Evolutionary conservation across 2,113 vertebrate species (phyloP).

Genomic region (Phrynocephalus versicolor): DNA sequence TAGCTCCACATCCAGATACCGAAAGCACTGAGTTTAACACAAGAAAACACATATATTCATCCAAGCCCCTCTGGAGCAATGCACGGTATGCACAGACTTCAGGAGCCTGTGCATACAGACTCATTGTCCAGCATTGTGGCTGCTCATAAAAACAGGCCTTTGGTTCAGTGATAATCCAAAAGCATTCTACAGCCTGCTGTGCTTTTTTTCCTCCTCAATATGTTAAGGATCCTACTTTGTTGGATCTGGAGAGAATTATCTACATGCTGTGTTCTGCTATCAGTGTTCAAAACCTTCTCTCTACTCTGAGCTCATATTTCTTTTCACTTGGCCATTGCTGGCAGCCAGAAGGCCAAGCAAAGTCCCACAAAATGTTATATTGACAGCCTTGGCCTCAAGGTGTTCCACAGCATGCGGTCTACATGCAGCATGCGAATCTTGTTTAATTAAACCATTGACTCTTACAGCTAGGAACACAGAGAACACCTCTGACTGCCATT

Average conservation of each 20-base stretch:
- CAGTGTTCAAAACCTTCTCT: neutral
- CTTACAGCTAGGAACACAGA: constrained; percentile 1
- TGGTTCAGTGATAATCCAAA: neutral
- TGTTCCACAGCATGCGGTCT: constrained; percentile 3
- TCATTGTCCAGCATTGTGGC: neutral
- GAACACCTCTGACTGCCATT: neutral
- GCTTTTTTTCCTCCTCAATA: neutral
- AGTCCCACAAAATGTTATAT: neutral
- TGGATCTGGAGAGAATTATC: neutral
- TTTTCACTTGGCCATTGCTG: neutral
- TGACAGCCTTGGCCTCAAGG: constrained; percentile 11
- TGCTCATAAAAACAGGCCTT: neutral
- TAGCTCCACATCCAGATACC: too few relatives aligned
- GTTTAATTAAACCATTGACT: constrained; percentile 42
- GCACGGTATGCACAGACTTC: too few relatives aligned
- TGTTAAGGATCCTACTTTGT: neutral
- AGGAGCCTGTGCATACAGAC: neutral
- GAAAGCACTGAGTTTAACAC: too few relatives aligned
- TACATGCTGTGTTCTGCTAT: neutral
- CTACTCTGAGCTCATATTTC: neutral
- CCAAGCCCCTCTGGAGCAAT: too few relatives aligned
- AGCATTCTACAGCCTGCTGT: neutral
- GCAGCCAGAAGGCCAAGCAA: constrained; percentile 5
- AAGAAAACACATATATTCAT: neutral
- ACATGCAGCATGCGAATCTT: constrained; percentile 16